Evolutionary conservation across 2,888 invertebrate species (phyloP).

Genomic region (Entomobrya multifasciata): DNA sequence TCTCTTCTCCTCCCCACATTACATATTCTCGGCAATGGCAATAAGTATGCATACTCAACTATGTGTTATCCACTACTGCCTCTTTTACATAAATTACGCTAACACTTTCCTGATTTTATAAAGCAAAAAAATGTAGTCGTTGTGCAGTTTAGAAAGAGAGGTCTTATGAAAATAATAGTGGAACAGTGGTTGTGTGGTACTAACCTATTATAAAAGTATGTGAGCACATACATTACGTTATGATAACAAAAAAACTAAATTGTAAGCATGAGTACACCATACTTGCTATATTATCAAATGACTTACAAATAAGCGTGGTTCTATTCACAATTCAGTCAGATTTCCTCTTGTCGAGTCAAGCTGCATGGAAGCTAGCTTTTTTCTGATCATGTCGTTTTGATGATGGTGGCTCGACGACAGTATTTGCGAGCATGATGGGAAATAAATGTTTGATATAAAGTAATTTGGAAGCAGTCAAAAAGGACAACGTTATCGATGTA

Average conservation of each 20-base stretch:
- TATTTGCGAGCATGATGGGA: slow-evolving; percentile 52
- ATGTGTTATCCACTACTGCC: slow-evolving; percentile 52
- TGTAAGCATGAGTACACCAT: slow-evolving; percentile 31
- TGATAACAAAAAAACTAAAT: slow-evolving; percentile 48
- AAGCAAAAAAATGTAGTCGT: slow-evolving; percentile 11
- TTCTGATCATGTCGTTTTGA: slow-evolving; percentile 38
- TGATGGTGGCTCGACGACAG: not conserved
- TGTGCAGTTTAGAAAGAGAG: too few relatives aligned
- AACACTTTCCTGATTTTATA: slow-evolving; percentile 44
- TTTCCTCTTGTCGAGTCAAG: not conserved
- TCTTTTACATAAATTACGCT: slow-evolving; percentile 62
- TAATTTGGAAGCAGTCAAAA: slow-evolving; percentile 67
- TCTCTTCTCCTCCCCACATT: too few relatives aligned
- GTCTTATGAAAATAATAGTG: too few relatives aligned
- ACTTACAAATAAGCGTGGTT: slow-evolving; percentile 39
- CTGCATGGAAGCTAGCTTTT: slow-evolving; percentile 46
- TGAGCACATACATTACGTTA: too few relatives aligned
- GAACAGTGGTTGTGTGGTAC: too few relatives aligned
- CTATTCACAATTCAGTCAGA: slow-evolving; percentile 31
- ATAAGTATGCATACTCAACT: slow-evolving; percentile 43
- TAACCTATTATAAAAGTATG: slow-evolving; percentile 45
- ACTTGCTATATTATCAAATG: slow-evolving; percentile 49
- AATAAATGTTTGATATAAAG: slow-evolving; percentile 65
- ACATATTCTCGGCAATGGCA: slow-evolving; percentile 38
- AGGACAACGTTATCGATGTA: slow-evolving; percentile 63